Conservation (phyloP, 2,113 vertebrate genomes). For the Leucopsar rothschildi region DNA sequence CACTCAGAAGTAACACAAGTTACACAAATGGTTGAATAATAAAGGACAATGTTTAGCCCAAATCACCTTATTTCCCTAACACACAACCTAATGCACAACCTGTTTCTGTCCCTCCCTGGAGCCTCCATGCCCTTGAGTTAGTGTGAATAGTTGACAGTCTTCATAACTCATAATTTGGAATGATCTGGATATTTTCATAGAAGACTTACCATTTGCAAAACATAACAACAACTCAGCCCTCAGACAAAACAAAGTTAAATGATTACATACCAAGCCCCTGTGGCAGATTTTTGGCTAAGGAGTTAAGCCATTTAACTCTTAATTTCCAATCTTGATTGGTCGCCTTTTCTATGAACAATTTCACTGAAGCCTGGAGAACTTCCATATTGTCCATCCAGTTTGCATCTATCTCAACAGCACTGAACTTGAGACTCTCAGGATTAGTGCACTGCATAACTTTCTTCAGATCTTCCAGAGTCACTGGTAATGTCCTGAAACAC, state of each 20-base stretch:
- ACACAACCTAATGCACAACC: background rate
- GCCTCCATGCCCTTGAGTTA: background rate
- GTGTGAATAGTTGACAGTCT: background rate
- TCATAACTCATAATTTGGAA: background rate
- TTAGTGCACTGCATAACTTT: constrained; percentile 78
- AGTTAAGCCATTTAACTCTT: constrained; percentile 89
- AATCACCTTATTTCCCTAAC: background rate
- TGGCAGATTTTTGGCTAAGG: constrained; percentile 79
- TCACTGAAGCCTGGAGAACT: constrained; percentile 82
- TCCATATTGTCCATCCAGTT: constrained; percentile 74
- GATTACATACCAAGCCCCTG: constrained; percentile 74
- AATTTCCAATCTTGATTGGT: constrained; percentile 91
- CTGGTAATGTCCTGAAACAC: constrained; percentile 79
- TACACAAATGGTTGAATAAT: background rate
- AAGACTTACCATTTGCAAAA: background rate
- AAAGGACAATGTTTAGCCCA: background rate
- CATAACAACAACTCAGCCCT: background rate
- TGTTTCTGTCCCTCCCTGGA: background rate
- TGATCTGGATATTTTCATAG: background rate
- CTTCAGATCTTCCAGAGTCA: constrained; percentile 85
- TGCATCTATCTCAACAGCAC: constrained; percentile 59
- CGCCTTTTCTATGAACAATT: constrained; percentile 84
- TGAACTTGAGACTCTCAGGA: constrained; percentile 79
- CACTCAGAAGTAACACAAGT: background rate
- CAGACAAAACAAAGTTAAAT: background rate